A percentile compares a stretch with the other conserved stretches of the same genome.
These are phyloP conservation scores for Eurystomus glaucurus DNA, from an alignment of 2,797 vertebrate species.

Conservation along the genomic window DNA sequence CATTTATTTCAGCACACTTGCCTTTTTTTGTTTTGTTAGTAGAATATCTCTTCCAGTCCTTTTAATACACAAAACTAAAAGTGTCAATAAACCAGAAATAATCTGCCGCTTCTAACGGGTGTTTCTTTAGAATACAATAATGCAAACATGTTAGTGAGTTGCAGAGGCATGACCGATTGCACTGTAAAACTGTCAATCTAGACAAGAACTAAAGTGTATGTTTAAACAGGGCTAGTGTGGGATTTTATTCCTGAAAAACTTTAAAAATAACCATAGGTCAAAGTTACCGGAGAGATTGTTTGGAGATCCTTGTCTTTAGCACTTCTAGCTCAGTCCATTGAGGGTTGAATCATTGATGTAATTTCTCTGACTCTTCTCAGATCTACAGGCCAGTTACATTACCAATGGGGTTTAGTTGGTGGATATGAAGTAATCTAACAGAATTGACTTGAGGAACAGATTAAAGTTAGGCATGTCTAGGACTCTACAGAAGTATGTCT, in stretches of 20 bases:
- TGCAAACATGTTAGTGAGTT: neutral
- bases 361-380: neutral
- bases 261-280: neutral
- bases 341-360: neutral
- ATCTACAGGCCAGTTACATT: neutral
- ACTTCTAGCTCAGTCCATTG: neutral
- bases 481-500: neutral
- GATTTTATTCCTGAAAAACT: neutral
- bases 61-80: neutral
- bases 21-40: neutral
- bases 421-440: neutral
- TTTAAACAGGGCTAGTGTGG: neutral
- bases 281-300: neutral
- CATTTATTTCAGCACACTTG: neutral
- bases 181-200: accelerated
- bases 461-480: neutral
- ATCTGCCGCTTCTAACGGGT: neutral
- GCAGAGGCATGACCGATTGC: neutral
- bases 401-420: neutral
- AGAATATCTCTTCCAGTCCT: neutral
- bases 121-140: neutral
- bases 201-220: neutral
- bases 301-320: neutral
- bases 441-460: neutral
- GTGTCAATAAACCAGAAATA: neutral